Evolutionary conservation across 2,888 invertebrate genomes (phyloP).

Genomic region (Halictus quadricinctus): DNA sequence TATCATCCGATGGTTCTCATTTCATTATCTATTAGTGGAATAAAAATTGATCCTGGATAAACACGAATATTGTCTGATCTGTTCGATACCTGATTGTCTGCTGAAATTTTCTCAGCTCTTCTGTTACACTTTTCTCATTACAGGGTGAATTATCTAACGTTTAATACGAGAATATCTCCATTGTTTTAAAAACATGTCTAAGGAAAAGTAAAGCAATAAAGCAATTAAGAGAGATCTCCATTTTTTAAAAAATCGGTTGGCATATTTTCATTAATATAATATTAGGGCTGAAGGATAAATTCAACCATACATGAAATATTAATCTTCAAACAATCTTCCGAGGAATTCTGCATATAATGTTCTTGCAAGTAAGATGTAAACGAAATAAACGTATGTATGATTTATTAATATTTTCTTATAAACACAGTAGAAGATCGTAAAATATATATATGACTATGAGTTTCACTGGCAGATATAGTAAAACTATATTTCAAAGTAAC

Average conservation of each 20-base stretch:
- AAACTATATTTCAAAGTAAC: slow-evolving; percentile 25
- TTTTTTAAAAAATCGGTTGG: too few relatives aligned
- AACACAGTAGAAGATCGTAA: slow-evolving; percentile 26
- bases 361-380: neutral
- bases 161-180: too few relatives aligned
- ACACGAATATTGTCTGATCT: neutral
- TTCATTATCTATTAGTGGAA: neutral
- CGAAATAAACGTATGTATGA: slow-evolving; percentile 9
- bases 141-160: too few relatives aligned
- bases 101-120: too few relatives aligned
- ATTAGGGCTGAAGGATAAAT: too few relatives aligned
- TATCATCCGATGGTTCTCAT: neutral
- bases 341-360: neutral
- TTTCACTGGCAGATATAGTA: slow-evolving; percentile 29
- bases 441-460: slow-evolving; percentile 23
- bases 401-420: slow-evolving; percentile 42
- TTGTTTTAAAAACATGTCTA: too few relatives aligned
- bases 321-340: too few relatives aligned
- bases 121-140: too few relatives aligned
- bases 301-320: too few relatives aligned
- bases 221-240: too few relatives aligned
- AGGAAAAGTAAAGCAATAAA: too few relatives aligned
- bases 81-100: neutral
- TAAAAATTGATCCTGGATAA: slow-evolving; percentile 10
- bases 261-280: too few relatives aligned